Conservation (phyloP, 2,888 invertebrate genomes). For the Ophioninae sp. region DNA sequence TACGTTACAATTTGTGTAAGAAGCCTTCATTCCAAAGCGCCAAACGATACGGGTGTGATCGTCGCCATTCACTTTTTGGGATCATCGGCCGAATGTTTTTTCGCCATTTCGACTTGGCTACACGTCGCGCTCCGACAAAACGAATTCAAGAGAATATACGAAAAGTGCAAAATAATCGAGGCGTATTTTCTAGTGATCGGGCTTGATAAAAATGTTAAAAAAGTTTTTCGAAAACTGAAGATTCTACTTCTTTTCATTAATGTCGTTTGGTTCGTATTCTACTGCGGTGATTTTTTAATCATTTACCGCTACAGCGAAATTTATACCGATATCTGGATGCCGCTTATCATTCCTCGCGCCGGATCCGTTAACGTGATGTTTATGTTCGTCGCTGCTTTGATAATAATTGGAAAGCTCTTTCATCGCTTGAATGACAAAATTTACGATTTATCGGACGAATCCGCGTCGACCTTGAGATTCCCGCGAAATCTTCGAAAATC, state of each 20-base stretch:
- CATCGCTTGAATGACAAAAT: slow-evolving; percentile 31
- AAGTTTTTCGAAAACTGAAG: background rate
- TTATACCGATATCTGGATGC: slow-evolving; percentile 29
- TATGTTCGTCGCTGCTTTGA: slow-evolving; percentile 19
- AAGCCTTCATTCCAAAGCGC: slow-evolving; percentile 4
- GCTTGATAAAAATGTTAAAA: background rate
- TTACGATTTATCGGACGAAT: slow-evolving; percentile 7
- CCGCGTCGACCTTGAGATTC: background rate
- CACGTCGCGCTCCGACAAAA: slow-evolving; percentile 25
- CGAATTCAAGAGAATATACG: slow-evolving; percentile 15
- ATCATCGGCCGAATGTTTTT: slow-evolving; percentile 10
- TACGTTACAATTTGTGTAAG: background rate
- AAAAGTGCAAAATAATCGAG: slow-evolving; percentile 20
- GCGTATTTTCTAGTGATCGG: slow-evolving; percentile 13
- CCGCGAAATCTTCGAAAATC: background rate
- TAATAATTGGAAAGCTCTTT: slow-evolving; percentile 19
- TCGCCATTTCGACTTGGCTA: slow-evolving; percentile 37
- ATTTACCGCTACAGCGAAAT: background rate
- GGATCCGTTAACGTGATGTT: slow-evolving; percentile 33
- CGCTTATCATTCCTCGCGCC: slow-evolving; percentile 31
- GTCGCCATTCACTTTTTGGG: slow-evolving; percentile 34
- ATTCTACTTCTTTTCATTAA: slow-evolving; percentile 10
- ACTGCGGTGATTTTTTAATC: slow-evolving; percentile 15
- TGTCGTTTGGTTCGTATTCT: slow-evolving; percentile 10
- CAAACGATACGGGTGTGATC: slow-evolving; percentile 33